These are phyloP conservation scores for Nematolebias whitei DNA, from an alignment of 2,113 vertebrate genomes.

Conservation along the genomic window DNA sequence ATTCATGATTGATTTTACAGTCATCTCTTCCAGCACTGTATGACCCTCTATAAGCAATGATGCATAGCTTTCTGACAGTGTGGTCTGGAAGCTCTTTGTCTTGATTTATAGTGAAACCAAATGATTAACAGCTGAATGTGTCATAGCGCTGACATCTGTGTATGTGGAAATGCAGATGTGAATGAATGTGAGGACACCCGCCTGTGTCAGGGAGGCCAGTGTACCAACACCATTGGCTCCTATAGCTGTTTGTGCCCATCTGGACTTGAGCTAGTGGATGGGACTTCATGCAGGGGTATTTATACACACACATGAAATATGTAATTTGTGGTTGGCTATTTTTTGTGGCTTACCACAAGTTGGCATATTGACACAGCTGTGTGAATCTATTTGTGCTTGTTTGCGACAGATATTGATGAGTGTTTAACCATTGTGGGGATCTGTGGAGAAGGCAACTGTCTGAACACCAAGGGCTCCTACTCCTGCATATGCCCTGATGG, in stretches of 20 bases:
- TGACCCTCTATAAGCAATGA: neutral
- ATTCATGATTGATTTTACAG: constrained; percentile 17
- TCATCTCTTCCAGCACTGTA: constrained; percentile 30
- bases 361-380: constrained; percentile 39
- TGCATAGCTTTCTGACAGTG: constrained; percentile 38
- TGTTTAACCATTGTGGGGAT: constrained; percentile 62
- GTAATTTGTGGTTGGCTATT: constrained; percentile 21
- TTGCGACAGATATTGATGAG: constrained; percentile 73
- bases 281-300: constrained; percentile 69
- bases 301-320: constrained; percentile 11
- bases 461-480: constrained; percentile 74
- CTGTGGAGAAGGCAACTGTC: constrained; percentile 71
- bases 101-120: constrained; percentile 21
- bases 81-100: constrained; percentile 47
- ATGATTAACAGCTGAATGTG: constrained; percentile 46
- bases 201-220: constrained; percentile 68
- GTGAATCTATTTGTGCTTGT: constrained; percentile 32
- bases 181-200: constrained; percentile 75
- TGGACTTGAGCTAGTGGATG: constrained; percentile 71
- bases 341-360: constrained; percentile 27
- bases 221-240: constrained; percentile 75
- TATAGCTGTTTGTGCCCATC: constrained; percentile 69
- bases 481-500: constrained; percentile 72
- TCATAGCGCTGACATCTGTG: constrained; percentile 40
- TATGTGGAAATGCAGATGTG: constrained; percentile 66